These are phyloP conservation scores for Spizaetus ornatus DNA, from an alignment of 2,113 vertebrate species.

Conservation along the genomic window DNA sequence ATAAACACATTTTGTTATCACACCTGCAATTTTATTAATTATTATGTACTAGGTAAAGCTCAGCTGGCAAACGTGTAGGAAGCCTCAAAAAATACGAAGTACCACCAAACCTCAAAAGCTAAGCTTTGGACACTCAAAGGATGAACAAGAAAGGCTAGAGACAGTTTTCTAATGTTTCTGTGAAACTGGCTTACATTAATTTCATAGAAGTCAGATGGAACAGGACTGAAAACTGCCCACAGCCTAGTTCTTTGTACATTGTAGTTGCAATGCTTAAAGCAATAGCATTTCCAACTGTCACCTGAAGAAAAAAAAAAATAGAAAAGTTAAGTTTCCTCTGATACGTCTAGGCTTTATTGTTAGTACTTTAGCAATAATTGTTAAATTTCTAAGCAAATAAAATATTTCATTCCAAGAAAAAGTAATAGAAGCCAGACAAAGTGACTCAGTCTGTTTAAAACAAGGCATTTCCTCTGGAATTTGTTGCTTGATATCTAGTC, in stretches of 20 bases:
- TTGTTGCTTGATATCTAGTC: conserved; percentile 29
- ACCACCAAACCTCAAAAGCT: not conserved
- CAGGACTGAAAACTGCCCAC: not conserved
- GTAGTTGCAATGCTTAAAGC: not conserved
- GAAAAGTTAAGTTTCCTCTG: not conserved
- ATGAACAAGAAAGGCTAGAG: not conserved
- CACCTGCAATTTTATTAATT: not conserved
- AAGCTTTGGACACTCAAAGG: not conserved
- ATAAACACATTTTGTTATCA: not conserved
- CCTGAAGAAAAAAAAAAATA: not conserved
- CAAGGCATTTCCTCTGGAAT: conserved; percentile 19
- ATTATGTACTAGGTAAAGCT: not conserved
- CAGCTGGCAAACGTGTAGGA: not conserved
- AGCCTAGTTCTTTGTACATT: not conserved
- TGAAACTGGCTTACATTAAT: not conserved
- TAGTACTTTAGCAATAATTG: not conserved
- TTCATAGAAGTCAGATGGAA: not conserved
- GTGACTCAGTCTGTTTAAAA: not conserved
- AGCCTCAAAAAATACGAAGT: not conserved
- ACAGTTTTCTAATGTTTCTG: not conserved
- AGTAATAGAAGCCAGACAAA: conserved; percentile 11
- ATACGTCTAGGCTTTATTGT: not conserved
- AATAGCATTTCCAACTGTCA: not conserved
- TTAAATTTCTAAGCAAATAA: conserved; percentile 19
- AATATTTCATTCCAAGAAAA: not conserved